Conservation (phyloP, 2,113 vertebrate genomes). For the Dascyllus trimaculatus region DNA sequence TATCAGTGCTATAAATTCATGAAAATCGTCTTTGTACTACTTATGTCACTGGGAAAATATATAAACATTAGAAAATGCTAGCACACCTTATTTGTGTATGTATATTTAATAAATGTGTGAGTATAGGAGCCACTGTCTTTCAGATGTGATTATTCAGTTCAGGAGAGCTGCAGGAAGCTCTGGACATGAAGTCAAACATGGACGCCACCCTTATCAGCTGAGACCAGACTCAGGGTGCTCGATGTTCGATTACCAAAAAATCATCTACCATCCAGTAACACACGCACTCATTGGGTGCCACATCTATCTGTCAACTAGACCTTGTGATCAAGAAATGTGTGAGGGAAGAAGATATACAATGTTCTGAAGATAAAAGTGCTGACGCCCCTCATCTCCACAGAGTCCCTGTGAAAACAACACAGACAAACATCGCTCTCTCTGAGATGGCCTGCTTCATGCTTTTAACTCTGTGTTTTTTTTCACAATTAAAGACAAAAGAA, state of each 20-base stretch:
- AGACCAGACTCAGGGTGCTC: conserved; percentile 60
- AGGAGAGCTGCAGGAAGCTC: conserved; percentile 6
- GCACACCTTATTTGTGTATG: neutral
- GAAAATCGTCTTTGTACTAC: too few species aligned
- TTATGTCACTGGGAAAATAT: too few species aligned
- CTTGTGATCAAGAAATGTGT: conserved; percentile 30
- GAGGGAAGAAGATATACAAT: conserved; percentile 54
- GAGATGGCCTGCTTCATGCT: neutral
- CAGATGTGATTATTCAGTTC: neutral
- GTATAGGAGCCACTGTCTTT: neutral
- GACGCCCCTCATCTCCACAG: neutral
- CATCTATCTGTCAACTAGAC: conserved; percentile 30
- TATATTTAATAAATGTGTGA: neutral
- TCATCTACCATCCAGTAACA: conserved; percentile 46
- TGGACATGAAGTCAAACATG: conserved; percentile 7
- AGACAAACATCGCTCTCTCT: conserved; percentile 12
- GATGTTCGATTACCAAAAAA: conserved; percentile 29
- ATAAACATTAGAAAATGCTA: too few species aligned
- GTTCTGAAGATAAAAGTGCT: conserved; percentile 33
- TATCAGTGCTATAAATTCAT: too few species aligned
- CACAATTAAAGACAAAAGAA: neutral
- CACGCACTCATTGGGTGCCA: conserved; percentile 1
- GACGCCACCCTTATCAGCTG: conserved; percentile 77
- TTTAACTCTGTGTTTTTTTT: neutral
- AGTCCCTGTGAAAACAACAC: conserved; percentile 2